These are phyloP conservation scores for Eupithecia pulchellata DNA, from an alignment of 2,888 invertebrate species.

Conservation along the genomic window DNA sequence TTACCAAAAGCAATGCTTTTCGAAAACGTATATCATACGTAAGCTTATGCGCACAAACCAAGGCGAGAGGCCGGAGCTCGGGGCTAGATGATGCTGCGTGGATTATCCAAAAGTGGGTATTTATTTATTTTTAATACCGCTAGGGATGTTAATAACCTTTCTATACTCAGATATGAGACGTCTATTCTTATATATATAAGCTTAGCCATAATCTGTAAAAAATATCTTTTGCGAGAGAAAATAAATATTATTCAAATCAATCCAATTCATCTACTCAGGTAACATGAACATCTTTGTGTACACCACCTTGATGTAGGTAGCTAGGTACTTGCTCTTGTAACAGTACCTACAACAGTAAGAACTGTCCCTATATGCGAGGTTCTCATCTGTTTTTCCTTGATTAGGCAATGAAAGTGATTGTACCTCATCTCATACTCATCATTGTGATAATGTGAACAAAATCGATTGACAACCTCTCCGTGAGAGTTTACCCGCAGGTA, in stretches of 20 bases:
- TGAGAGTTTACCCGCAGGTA: constrained; percentile 50
- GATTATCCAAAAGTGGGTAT: no score
- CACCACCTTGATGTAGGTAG: not conserved
- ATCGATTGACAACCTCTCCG: constrained; percentile 48
- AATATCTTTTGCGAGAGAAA: no score
- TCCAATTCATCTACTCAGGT: not conserved
- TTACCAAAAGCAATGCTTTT: not conserved
- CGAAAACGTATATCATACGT: no score
- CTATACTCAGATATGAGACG: no score
- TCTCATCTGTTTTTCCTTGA: constrained; percentile 47
- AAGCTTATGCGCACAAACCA: no score
- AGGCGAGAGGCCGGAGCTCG: no score
- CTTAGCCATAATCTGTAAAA: no score
- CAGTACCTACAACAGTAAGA: not conserved
- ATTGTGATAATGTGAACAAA: constrained; percentile 48
- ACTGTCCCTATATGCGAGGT: constrained; percentile 21
- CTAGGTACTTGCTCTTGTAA: not conserved
- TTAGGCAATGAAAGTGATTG: constrained; percentile 58
- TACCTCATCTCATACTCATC: constrained; percentile 36
- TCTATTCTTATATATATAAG: no score
- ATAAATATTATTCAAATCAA: no score
- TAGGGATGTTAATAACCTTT: no score
- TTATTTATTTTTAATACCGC: no score
- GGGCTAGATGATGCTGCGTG: no score
- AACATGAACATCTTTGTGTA: not conserved